Conservation (phyloP, 2,888 invertebrate species). For the Epinotia brunnichana region DNA sequence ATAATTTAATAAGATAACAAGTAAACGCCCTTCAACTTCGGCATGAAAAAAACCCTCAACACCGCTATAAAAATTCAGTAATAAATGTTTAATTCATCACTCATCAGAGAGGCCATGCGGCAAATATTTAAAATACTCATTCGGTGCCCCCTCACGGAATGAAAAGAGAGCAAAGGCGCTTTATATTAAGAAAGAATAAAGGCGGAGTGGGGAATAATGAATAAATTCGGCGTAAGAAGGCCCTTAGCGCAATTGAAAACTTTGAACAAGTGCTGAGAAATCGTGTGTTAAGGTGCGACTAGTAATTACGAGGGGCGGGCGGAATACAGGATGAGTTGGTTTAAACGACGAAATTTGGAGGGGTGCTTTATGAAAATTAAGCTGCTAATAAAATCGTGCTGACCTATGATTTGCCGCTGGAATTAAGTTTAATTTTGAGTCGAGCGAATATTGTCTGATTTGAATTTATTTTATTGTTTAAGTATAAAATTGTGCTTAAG, state of each 20-base stretch:
- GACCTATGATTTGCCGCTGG: constrained; percentile 59
- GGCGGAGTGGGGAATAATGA: constrained; percentile 74
- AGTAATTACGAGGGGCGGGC: constrained; percentile 73
- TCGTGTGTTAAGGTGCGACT: constrained; percentile 82
- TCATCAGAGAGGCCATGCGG: constrained; percentile 76
- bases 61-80: constrained; percentile 68
- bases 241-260: constrained; percentile 83
- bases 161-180: constrained; percentile 76
- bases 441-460: constrained; percentile 44
- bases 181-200: constrained; percentile 77
- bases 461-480: not conserved
- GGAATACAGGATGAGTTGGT: constrained; percentile 78
- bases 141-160: constrained; percentile 62
- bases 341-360: constrained; percentile 61
- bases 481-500: not conserved
- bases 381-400: constrained; percentile 71
- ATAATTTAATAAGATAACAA: constrained; percentile 41
- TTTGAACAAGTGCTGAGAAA: constrained; percentile 83
- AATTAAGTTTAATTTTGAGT: constrained; percentile 53
- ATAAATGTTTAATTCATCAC: constrained; percentile 78
- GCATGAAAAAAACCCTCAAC: constrained; percentile 54
- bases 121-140: constrained; percentile 80
- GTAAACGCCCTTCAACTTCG: constrained; percentile 39
- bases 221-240: constrained; percentile 81
- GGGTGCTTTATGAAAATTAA: constrained; percentile 71